Base-by-base conservation (phyloP, 2,888 invertebrate genomes). In the Cheilosia vulpina region DNA sequence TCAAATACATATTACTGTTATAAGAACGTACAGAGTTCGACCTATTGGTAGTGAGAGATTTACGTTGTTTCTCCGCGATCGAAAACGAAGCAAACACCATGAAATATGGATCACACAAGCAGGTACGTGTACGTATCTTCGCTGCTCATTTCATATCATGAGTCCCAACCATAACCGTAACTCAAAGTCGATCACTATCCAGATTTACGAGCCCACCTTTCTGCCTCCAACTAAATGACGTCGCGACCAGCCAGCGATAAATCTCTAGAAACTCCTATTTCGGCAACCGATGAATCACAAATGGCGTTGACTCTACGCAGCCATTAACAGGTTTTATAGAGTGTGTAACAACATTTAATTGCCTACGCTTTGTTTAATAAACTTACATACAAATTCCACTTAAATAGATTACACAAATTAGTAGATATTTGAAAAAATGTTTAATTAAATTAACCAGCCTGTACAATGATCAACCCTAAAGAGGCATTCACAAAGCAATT, bases 391-490 rank as follows among this genome's bases (percentile, higher is more conserved):
- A 55, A 27, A 17, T 57, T 69, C 21, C 57, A 19, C 34, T 45
- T 31, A 17, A 68, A 68, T 34, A 15, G 45, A 68, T 68, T 57
- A 45, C 55, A 68, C 43, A 45, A 55, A 55, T 9, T 31, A 17
- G 7, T 21, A n/a, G n/a, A n/a, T n/a, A 13, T 50, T 21, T 50
- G 19, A 58, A 34, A 19, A 31, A 27, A 27, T 27, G 71, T 50
- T 72, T 71, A 78, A 72, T 72, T 78, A 78, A 65, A 65, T 65
- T 71, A 57, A 79, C 58, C 50, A 55, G 57, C 41, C 21, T 65
- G 19, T 55, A 52, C 7, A 60, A 45, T 62, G 65, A 66, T 60
- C 34, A 72, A 66, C 73, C 58, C 65, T 53, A 58, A 60, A 63
- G 50, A 38, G 34, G 34, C 47, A 57, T 50, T 69, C 47, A 27